Percentiles rank a stretch among this genome's conserved stretches.
phyloP scores from a whole-genome alignment of 2,888 invertebrate genomes.

The Caenorhabditis sp. region DNA sequence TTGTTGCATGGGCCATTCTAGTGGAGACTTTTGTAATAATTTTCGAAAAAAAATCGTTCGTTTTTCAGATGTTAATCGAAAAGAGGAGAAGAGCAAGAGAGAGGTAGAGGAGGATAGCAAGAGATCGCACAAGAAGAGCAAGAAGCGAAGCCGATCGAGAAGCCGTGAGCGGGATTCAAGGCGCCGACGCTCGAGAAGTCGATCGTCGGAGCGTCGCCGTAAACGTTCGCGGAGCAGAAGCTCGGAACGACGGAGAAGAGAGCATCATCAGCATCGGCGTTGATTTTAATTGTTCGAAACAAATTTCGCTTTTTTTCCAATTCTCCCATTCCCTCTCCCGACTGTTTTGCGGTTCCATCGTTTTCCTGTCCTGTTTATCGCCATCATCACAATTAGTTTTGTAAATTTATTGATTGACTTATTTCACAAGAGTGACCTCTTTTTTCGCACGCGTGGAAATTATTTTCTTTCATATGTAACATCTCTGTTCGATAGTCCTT shows the following conservation, averaged over 20 bases:
- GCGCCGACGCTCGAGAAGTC: slow-evolving; percentile 25
- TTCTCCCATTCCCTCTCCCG: not conserved
- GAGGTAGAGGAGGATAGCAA: slow-evolving; percentile 1
- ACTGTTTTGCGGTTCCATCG: no score
- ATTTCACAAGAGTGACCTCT: no score
- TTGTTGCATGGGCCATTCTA: not conserved
- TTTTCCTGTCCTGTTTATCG: no score
- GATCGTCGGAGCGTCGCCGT: slow-evolving; percentile 9
- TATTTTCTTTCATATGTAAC: no score
- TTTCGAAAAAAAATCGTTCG: not conserved
- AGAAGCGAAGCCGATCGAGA: slow-evolving; percentile 1
- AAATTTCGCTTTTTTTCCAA: not conserved
- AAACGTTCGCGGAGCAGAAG: slow-evolving; percentile 21
- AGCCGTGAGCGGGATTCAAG: slow-evolving; percentile 9
- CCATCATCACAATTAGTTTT: no score
- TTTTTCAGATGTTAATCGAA: slow-evolving; percentile 13
- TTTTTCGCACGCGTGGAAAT: no score
- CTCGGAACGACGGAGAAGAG: slow-evolving; percentile 12
- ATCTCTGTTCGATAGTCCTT: no score
- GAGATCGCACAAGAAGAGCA: slow-evolving; percentile 18
- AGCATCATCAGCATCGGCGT: not conserved
- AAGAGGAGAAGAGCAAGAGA: not conserved
- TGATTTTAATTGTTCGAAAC: not conserved
- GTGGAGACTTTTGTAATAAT: not conserved
- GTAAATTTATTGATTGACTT: no score